Evolutionary conservation across 2,888 invertebrate genomes (phyloP).

Genomic region (Patella ulyssiponensis): DNA sequence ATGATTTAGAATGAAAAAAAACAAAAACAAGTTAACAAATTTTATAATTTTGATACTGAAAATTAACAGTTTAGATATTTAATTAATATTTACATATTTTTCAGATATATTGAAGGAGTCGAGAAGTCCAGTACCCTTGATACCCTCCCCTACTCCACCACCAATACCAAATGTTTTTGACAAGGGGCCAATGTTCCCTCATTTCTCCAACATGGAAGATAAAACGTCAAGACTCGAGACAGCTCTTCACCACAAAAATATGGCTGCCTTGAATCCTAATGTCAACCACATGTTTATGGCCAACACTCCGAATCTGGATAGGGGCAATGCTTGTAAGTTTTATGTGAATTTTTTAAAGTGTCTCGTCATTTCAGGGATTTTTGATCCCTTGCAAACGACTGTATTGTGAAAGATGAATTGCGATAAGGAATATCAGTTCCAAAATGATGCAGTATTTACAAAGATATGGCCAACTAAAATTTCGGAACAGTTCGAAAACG

Average conservation of each 20-base stretch:
- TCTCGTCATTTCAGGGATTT: too few species aligned
- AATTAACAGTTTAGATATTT: too few species aligned
- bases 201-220: conserved; percentile 47
- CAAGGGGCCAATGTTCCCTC: conserved; percentile 43
- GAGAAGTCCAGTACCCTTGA: conserved; percentile 51
- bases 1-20: too few species aligned
- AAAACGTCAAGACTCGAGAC: conserved; percentile 34
- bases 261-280: conserved; percentile 31
- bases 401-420: too few species aligned
- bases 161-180: conserved; percentile 45
- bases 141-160: conserved; percentile 56
- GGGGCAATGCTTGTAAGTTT: conserved; percentile 39
- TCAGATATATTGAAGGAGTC: conserved; percentile 57
- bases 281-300: conserved; percentile 2
- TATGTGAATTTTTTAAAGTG: not conserved
- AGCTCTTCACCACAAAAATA: conserved; percentile 40
- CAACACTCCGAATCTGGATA: conserved; percentile 21
- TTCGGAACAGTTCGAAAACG: too few species aligned
- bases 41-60: too few species aligned
- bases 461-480: too few species aligned
- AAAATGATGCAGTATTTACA: too few species aligned
- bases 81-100: conserved; percentile 13
- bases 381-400: too few species aligned
- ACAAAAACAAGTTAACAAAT: too few species aligned
- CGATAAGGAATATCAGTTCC: too few species aligned